phyloP scores from a whole-genome alignment of 2,797 vertebrate species.

The Eulemur mongoz region DNA sequence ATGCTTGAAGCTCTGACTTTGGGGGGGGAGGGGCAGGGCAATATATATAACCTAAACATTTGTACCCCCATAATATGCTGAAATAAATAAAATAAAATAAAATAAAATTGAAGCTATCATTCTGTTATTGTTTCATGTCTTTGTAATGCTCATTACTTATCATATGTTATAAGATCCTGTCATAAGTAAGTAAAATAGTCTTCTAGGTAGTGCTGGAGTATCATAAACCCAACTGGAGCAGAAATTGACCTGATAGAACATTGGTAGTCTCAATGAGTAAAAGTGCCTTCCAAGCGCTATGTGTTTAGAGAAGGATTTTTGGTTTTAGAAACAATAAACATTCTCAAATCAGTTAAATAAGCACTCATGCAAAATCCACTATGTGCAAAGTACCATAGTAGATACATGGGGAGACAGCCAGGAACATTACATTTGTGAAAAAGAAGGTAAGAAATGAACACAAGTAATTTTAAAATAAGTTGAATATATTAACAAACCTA shows the following conservation, averaged over 20 bases:
- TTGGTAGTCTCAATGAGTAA: not conserved
- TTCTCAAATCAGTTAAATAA: constrained; percentile 21
- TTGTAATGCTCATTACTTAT: not conserved
- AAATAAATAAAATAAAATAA: no score
- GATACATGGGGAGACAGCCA: not conserved
- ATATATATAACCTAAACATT: no score
- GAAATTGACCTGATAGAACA: not conserved
- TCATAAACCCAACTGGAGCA: not conserved
- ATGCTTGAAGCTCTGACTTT: no score
- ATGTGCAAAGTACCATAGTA: not conserved
- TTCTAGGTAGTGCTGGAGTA: not conserved
- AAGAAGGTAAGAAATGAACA: not conserved
- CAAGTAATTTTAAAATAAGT: constrained; percentile 13
- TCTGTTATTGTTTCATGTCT: not conserved
- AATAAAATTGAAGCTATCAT: not conserved
- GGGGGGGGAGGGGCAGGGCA: no score
- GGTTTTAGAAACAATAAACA: constrained; percentile 8
- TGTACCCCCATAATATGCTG: no score
- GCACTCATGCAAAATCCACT: not conserved
- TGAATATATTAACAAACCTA: not conserved
- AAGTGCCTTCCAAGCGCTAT: not conserved
- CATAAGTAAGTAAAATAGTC: not conserved
- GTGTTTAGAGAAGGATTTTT: not conserved
- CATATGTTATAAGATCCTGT: not conserved
- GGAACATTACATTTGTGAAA: constrained; percentile 19